phyloP scores from a whole-genome alignment of 1,140 invertebrate genomes.

The Samia ricini region DNA sequence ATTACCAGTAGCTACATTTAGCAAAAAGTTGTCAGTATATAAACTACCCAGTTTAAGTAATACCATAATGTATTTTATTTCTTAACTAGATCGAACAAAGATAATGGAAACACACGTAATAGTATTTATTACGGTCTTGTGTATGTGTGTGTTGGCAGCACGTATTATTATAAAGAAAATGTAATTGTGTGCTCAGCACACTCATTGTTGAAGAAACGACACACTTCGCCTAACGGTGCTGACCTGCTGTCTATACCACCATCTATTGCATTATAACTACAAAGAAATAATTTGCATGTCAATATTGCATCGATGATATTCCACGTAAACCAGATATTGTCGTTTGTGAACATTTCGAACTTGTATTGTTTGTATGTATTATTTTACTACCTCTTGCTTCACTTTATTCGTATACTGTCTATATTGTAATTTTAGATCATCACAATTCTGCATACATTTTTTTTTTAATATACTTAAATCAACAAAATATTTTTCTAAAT shows the following conservation, averaged over 20 bases:
- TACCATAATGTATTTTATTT: neutral
- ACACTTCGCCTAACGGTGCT: constrained; percentile 34
- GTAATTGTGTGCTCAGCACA: constrained; percentile 3
- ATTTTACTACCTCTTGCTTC: no score
- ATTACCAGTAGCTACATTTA: no score
- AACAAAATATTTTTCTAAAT: no score
- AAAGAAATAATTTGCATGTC: constrained; percentile 33
- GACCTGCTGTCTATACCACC: constrained; percentile 22
- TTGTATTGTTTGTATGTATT: no score
- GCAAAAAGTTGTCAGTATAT: no score
- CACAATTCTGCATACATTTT: no score
- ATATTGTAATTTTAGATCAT: no score
- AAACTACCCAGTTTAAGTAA: neutral
- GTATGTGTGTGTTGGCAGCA: neutral
- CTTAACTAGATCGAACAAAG: neutral
- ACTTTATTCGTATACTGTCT: no score
- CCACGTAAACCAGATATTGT: constrained; percentile 15
- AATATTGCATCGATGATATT: constrained; percentile 25
- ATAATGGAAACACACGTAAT: neutral
- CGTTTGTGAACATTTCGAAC: neutral
- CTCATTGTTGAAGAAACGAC: constrained; percentile 31
- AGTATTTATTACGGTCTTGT: neutral
- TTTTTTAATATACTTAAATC: no score
- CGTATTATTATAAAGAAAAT: neutral
- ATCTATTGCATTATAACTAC: constrained; percentile 29